These are phyloP conservation scores for Bagarius yarrelli DNA, from an alignment of 2,113 vertebrate species.

Conservation along the genomic window DNA sequence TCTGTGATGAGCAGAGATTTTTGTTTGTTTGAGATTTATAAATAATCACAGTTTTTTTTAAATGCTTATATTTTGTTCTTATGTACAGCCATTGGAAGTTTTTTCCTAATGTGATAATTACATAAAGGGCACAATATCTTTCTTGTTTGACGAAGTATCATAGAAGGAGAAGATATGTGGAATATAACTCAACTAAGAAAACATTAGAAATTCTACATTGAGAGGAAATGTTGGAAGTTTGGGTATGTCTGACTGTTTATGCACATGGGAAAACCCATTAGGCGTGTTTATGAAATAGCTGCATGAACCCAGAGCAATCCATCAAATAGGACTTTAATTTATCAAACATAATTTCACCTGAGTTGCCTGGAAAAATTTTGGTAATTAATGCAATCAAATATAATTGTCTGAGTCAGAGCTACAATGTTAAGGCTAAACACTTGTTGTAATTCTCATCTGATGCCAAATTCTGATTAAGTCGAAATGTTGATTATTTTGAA, in stretches of 20 bases:
- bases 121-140: slow-evolving; percentile 41
- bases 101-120: slow-evolving; percentile 47
- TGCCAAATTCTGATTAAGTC: slow-evolving; percentile 46
- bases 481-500: slow-evolving; percentile 48
- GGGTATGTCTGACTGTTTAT: background rate
- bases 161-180: background rate
- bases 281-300: slow-evolving; percentile 20
- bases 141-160: slow-evolving; percentile 43
- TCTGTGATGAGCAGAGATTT: slow-evolving; percentile 51
- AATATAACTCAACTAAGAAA: background rate
- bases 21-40: background rate
- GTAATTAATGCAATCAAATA: slow-evolving; percentile 56
- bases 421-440: slow-evolving; percentile 34
- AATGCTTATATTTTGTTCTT: slow-evolving; percentile 29
- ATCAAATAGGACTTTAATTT: slow-evolving; percentile 22
- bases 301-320: slow-evolving; percentile 16
- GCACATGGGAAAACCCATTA: background rate
- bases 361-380: slow-evolving; percentile 39
- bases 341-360: slow-evolving; percentile 38
- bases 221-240: background rate
- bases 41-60: slow-evolving; percentile 9
- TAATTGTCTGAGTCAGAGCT: slow-evolving; percentile 39
- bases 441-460: slow-evolving; percentile 29
- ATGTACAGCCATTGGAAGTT: slow-evolving; percentile 52
- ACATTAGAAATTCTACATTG: background rate